These are phyloP conservation scores for Drosophila saltans DNA, from an alignment of 1,140 invertebrate genomes.

Conservation along the genomic window DNA sequence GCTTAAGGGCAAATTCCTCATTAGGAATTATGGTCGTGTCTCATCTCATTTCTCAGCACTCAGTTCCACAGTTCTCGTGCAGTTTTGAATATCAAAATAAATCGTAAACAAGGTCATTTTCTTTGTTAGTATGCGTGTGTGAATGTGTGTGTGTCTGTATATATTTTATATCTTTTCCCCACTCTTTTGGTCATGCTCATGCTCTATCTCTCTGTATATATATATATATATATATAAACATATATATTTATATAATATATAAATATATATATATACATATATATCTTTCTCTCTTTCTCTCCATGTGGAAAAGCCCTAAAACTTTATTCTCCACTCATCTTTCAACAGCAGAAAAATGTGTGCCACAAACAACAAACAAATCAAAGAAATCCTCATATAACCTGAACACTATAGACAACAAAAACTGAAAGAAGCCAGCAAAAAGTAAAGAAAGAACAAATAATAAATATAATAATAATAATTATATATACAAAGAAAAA, in stretches of 20 bases:
- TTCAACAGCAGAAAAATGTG: conserved; percentile 72
- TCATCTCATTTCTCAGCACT: conserved; percentile 39
- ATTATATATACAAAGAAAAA: conserved; percentile 20
- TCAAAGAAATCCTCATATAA: conserved; percentile 77
- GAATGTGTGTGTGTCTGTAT: conserved; percentile 14
- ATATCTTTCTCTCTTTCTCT: conserved; percentile 37
- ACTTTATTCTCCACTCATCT: conserved; percentile 51
- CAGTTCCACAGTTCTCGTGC: conserved; percentile 40
- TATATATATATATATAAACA: no score
- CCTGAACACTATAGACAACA: conserved; percentile 73
- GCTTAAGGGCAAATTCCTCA: conserved; percentile 54
- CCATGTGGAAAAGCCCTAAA: conserved; percentile 45
- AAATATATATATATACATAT: neutral
- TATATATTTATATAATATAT: conserved; percentile 39
- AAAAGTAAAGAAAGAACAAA: conserved; percentile 24
- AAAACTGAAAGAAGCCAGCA: conserved; percentile 35
- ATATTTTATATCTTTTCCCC: conserved; percentile 17
- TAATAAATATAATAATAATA: conserved; percentile 18
- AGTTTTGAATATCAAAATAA: conserved; percentile 82
- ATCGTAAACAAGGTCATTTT: conserved; percentile 81
- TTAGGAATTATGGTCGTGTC: conserved; percentile 42
- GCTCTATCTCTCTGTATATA: conserved; percentile 23
- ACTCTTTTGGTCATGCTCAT: conserved; percentile 34
- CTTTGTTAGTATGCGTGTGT: conserved; percentile 51
- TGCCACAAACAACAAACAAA: conserved; percentile 74